phyloP scores from a whole-genome alignment of 2,888 invertebrate species.

The Apamea sordens region DNA sequence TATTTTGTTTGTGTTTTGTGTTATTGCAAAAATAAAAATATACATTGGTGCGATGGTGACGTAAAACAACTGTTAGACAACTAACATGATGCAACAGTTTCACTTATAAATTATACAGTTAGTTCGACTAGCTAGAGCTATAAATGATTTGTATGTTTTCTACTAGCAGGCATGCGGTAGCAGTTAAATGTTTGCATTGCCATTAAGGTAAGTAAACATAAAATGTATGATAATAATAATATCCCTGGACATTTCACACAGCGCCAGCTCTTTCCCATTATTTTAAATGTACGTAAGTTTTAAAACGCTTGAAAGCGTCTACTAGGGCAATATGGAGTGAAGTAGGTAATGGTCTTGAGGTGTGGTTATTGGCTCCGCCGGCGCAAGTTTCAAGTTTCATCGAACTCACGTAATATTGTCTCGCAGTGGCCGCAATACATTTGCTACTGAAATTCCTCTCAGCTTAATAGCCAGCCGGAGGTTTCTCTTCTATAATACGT shows the following conservation, averaged over 20 bases:
- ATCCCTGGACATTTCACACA: too few species aligned
- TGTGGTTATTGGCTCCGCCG: conserved; percentile 61
- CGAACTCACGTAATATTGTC: conserved; percentile 64
- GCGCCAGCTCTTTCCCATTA: conserved; percentile 34
- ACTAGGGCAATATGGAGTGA: conserved; percentile 54
- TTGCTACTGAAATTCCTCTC: conserved; percentile 58
- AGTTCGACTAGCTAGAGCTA: not conserved
- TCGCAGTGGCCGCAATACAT: conserved; percentile 54
- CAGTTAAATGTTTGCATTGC: conserved; percentile 19
- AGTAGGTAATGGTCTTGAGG: conserved; percentile 52
- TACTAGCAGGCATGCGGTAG: not conserved
- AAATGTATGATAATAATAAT: conserved; percentile 31
- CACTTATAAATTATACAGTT: not conserved
- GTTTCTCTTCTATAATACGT: conserved; percentile 75
- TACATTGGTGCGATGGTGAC: too few species aligned
- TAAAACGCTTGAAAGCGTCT: conserved; percentile 38
- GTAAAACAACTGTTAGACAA: not conserved
- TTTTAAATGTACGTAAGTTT: conserved; percentile 46
- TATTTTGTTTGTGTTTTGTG: not conserved
- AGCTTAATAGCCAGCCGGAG: conserved; percentile 62
- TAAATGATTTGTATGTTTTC: conserved; percentile 10
- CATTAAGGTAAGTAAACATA: conserved; percentile 34
- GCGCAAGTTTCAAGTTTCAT: conserved; percentile 56
- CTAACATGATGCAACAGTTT: not conserved
- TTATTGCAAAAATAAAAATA: not conserved